Evolutionary conservation across 1,140 invertebrate genomes (phyloP).

Genomic region (Cotesia vestalis): DNA sequence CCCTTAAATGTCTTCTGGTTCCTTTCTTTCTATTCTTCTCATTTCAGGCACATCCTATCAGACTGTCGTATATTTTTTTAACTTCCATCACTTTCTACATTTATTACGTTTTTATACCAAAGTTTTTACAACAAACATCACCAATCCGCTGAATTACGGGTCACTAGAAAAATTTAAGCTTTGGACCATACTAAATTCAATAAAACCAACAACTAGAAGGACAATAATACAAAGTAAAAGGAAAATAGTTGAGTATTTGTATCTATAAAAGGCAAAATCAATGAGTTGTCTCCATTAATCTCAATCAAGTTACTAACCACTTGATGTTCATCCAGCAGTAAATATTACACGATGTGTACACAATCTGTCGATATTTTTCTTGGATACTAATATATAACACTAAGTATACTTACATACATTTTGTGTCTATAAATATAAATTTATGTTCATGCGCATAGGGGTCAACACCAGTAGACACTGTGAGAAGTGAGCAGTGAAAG

Average conservation of each 20-base stretch:
- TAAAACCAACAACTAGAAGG: not conserved
- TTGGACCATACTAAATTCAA: too few relatives aligned
- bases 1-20: conserved; percentile 36
- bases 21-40: conserved; percentile 42
- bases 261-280: conserved; percentile 24
- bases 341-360: conserved; percentile 27
- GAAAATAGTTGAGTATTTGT: not conserved
- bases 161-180: too few relatives aligned
- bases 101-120: too few relatives aligned
- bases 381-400: conserved; percentile 1
- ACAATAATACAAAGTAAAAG: not conserved
- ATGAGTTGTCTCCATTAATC: conserved; percentile 23
- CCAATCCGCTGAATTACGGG: too few relatives aligned
- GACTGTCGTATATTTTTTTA: not conserved
- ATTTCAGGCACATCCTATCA: conserved; percentile 2
- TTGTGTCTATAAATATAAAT: too few relatives aligned
- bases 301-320: not conserved
- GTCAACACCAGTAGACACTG: not conserved
- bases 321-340: conserved; percentile 14
- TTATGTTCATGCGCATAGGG: too few relatives aligned
- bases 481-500: too few relatives aligned
- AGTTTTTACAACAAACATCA: too few relatives aligned
- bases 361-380: conserved; percentile 28
- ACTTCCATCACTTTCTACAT: too few relatives aligned
- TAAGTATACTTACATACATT: not conserved